Evolutionary conservation across 2,113 vertebrate genomes (phyloP).

Genomic region (Mus pahari): DNA sequence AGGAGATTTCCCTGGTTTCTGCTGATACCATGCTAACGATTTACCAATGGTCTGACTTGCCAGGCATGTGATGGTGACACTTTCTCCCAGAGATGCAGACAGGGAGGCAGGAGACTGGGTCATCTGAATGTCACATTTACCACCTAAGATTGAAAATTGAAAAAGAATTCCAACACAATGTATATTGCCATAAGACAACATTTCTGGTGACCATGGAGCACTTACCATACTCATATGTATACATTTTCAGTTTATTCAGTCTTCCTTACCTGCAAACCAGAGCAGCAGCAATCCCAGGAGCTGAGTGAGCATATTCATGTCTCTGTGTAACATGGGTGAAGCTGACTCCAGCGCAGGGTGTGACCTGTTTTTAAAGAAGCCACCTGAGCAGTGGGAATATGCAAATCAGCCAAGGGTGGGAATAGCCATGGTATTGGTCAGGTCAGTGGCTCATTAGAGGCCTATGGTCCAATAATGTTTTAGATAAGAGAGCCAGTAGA

Average conservation of each 20-base stretch:
- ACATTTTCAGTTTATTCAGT: not conserved
- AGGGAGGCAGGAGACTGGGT: not conserved
- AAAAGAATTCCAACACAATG: not conserved
- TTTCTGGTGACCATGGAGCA: too few relatives aligned
- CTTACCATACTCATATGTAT: rapidly evolving
- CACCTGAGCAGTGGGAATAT: not conserved
- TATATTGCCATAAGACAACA: not conserved
- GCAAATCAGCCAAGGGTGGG: not conserved
- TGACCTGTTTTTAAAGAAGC: not conserved
- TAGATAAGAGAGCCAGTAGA: not conserved
- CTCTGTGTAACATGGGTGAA: not conserved
- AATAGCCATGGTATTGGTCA: not conserved
- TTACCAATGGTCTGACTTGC: not conserved
- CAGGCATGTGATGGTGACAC: not conserved
- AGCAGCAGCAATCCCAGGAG: not conserved
- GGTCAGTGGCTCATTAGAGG: not conserved
- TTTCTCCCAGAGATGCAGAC: not conserved
- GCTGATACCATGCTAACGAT: not conserved
- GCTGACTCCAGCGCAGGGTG: not conserved
- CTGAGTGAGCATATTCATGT: not conserved
- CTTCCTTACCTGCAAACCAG: not conserved
- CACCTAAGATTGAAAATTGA: not conserved
- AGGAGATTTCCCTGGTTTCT: not conserved
- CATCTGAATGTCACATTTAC: not conserved
- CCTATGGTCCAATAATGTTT: not conserved